Percentiles rank a stretch among this genome's conserved stretches.
Conservation (phyloP, 2,797 vertebrate species). For the Acipenser ruthenus region DNA sequence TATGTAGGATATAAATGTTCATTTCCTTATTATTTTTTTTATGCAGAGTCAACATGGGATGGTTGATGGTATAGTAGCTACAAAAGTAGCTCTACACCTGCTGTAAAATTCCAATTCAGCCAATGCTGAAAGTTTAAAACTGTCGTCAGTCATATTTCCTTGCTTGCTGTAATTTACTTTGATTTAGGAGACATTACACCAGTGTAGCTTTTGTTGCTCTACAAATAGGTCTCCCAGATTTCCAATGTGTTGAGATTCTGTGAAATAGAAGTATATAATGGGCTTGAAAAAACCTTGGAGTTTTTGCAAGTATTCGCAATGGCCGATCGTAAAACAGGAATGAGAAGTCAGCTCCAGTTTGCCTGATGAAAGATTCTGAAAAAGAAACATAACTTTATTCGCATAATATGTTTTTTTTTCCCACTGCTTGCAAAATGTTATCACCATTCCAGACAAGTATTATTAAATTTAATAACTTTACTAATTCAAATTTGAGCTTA, state of each 20-base stretch:
- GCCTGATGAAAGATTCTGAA: conserved; percentile 26
- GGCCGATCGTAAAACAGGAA: conserved; percentile 32
- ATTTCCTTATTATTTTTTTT: conserved; percentile 53
- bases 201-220: conserved; percentile 48
- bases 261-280: conserved; percentile 36
- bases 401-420: conserved; percentile 30
- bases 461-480: conserved; percentile 65
- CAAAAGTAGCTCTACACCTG: conserved; percentile 55
- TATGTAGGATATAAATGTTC: conserved; percentile 48
- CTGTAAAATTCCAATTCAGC: conserved; percentile 63
- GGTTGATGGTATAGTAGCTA: conserved; percentile 35
- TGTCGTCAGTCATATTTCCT: conserved; percentile 39
- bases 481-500: conserved; percentile 67
- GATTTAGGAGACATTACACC: conserved; percentile 50
- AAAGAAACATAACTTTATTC: conserved; percentile 29
- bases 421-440: conserved; percentile 43
- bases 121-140: conserved; percentile 27
- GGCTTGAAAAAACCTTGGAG: neutral
- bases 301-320: neutral
- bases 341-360: conserved; percentile 18
- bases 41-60: conserved; percentile 48
- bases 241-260: conserved; percentile 37
- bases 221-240: conserved; percentile 54
- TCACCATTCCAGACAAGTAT: conserved; percentile 60
- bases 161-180: conserved; percentile 46